Evolutionary conservation across 1,140 invertebrate species (phyloP), one percentile per base, ranked within the genome.

Genomic region (Ceratoteleas bidentatus): DNA sequence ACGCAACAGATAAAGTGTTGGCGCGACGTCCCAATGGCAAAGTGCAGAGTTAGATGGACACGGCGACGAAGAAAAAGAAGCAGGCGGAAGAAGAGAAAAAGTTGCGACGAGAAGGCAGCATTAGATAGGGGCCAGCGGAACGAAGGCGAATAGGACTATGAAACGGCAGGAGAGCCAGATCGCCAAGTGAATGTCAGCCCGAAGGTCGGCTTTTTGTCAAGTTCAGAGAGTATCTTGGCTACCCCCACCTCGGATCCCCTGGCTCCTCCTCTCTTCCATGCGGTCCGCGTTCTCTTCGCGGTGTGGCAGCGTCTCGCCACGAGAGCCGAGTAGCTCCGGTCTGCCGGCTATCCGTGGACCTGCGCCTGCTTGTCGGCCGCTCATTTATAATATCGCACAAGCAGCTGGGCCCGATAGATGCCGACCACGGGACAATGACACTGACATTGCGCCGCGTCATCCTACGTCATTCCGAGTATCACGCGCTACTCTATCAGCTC

Each of bases 131-230:
- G 56, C 49, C 58, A 68, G 62, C 70, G 68, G 73, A 57, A 70
- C 61, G 57, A 76, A n/a, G n/a, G n/a, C n/a, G n/a, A n/a, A n/a
- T n/a, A n/a, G n/a, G 58, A 75, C 79, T 64, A 80, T 85, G 81
- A 76, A 84, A 84, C 64, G 84, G 66, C 82, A 84, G 68, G 83
- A 85, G 81, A 82, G 81, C 15, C 61, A 13, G 61, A 57, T 62
- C 65, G 81, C 54, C 84, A 86, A 90, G 89, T 90, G 90, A 91
- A 91, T 90, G 90, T 90, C 89, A 90, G 89, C 86, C 79, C 86
- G 90, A 91, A 91, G 90, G 90, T 89, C 90, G 86, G 88, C 90
- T n/a, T 91, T 91, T 91, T 91, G 90, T 91, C 90, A 89, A 88
- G 84, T 87, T 86, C 85, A 84, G 85, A 85, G 85, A 87, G 84